Percentiles rank a stretch among this genome's conserved stretches.
Evolutionary conservation across 1,140 invertebrate genomes (phyloP).

Genomic region (Adoxophyes honmai): DNA sequence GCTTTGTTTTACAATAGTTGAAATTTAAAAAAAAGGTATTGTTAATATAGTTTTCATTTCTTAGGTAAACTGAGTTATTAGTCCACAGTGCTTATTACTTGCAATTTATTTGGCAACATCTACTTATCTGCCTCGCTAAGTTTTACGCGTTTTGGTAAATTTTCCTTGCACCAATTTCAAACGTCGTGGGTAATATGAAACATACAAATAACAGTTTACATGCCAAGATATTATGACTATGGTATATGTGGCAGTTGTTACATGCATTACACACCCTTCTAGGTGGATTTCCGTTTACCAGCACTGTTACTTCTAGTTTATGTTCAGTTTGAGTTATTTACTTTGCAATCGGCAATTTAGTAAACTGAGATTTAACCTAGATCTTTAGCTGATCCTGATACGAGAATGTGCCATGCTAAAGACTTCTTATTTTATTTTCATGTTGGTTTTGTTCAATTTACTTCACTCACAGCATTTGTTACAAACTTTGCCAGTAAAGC

Average conservation of each 20-base stretch:
- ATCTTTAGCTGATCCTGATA: conserved; percentile 68
- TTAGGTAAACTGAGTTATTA: not conserved
- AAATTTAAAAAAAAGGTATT: not conserved
- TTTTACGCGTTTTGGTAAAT: conserved; percentile 19
- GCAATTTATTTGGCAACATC: not conserved
- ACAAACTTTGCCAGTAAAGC: conserved; percentile 32
- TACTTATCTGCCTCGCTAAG: not conserved
- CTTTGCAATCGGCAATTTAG: conserved; percentile 19
- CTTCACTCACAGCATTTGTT: conserved; percentile 60
- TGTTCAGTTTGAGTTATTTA: not conserved
- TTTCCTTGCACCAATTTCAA: conserved; percentile 63
- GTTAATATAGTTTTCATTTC: not conserved
- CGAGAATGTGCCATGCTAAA: conserved; percentile 74
- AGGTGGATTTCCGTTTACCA: conserved; percentile 58
- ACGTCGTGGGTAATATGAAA: conserved; percentile 29
- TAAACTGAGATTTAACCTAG: conserved; percentile 57
- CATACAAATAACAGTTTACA: conserved; percentile 31
- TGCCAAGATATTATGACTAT: conserved; percentile 42
- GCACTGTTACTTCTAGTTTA: conserved; percentile 6
- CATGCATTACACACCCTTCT: conserved; percentile 64
- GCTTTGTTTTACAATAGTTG: not conserved
- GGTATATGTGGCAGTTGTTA: conserved; percentile 70
- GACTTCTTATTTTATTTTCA: conserved; percentile 70
- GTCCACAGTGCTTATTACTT: conserved; percentile 2
- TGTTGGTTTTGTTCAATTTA: conserved; percentile 61